Evolutionary conservation across 2,888 invertebrate genomes (phyloP), one percentile per base, ranked within the genome.

Genomic region (Hirudinaria manillensis): DNA sequence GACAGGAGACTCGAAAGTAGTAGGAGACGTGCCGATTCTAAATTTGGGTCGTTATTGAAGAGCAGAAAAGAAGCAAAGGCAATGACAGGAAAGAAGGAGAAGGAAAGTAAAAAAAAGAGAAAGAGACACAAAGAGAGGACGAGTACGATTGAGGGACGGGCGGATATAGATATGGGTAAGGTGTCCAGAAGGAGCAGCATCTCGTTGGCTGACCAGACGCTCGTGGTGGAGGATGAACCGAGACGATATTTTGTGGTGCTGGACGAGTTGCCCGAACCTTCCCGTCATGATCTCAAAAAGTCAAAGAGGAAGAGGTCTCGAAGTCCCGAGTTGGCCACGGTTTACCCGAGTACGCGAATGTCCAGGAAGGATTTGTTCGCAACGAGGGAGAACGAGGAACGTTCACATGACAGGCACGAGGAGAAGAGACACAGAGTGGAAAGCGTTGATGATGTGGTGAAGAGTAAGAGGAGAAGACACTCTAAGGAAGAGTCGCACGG

Each of bases 51-150:
- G 29, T 19, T 45, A 29, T 24, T 16, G 56, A 36, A 32, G 32
- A 16, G 24, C 16, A 34, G 56, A 19, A 53, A 68, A 68, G 68
- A 68, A 68, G 21, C n/a, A 10, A 61, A 61, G 13, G 68, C 4
- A 2, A 6, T n/a, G 27, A 21, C n/a, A 24, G 38, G 24, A 1
- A 55, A 27, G 27, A 38, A 36, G 61, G 34, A 65, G 2, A 29
- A 73, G 36, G 19, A 24, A 55, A 65, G 65, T n/a, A 32, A 34
- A 65, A 65, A 65, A 32, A 38, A 38, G 38, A 73, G 36, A 61
- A 73, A 65, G 65, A 65, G n/a, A 65, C 32, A 16, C n/a, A 73
- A 73, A 34, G 61, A 56, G 19, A 34, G 55, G 19, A 55, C 32
- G 3, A 72, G 72, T 38, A 45, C 70, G 36, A 70, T 38, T 21